Evolutionary conservation across 2,797 vertebrate genomes (phyloP).

Genomic region (Varecia variegata): DNA sequence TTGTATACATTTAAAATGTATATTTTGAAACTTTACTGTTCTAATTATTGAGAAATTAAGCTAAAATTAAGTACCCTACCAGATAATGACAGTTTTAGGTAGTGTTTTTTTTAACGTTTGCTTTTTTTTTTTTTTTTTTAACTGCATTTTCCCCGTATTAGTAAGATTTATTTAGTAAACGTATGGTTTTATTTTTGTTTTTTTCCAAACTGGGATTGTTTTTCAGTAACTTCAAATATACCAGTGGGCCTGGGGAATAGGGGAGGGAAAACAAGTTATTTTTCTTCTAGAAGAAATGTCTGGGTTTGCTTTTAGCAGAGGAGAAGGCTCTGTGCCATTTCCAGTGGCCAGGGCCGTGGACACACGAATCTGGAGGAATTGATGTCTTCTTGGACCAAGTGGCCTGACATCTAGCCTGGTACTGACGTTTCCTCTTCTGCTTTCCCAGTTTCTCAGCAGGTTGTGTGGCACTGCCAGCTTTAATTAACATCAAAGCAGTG

Average conservation of each 20-base stretch:
- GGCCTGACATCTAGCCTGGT: background rate
- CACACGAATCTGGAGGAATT: background rate
- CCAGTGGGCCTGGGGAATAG: background rate
- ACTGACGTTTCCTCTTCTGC: conserved; percentile 13
- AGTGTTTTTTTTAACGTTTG: background rate
- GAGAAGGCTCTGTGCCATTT: background rate
- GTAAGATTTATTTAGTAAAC: background rate
- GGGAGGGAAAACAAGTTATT: background rate
- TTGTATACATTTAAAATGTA: background rate
- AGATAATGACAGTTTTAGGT: background rate
- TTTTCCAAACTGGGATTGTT: background rate
- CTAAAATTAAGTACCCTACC: background rate
- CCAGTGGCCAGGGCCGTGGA: background rate
- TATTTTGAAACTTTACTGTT: background rate
- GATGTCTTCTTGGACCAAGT: background rate
- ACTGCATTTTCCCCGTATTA: background rate
- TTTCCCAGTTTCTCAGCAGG: conserved; percentile 89
- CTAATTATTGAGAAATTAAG: background rate
- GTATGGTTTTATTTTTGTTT: background rate
- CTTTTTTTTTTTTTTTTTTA: background rate
- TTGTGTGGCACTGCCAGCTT: conserved; percentile 89
- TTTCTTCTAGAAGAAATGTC: background rate
- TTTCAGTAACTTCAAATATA: background rate
- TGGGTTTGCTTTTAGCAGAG: background rate
- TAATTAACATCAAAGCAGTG: conserved; percentile 91